phyloP scores from a whole-genome alignment of 2,797 vertebrate species.

The Notoglanidium macrostoma region DNA sequence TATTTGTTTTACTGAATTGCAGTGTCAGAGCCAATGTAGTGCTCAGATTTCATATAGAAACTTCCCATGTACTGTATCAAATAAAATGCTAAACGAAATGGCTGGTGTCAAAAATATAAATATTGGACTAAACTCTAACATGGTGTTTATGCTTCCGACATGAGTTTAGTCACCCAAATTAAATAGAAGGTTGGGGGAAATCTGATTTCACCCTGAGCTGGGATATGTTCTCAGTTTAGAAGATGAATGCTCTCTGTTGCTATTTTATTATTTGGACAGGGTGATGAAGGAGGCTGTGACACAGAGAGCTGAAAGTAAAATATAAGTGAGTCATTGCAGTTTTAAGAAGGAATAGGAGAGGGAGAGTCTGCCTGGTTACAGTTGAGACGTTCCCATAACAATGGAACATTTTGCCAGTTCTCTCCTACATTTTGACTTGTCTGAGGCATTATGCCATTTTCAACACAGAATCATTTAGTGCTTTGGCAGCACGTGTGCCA shows the following conservation, averaged over 20 bases:
- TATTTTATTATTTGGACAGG: slow-evolving; percentile 60
- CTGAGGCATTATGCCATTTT: slow-evolving; percentile 57
- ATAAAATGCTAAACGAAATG: slow-evolving; percentile 3
- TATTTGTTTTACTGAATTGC: background rate
- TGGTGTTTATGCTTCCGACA: slow-evolving; percentile 22
- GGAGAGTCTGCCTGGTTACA: slow-evolving; percentile 5
- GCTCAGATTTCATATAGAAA: background rate
- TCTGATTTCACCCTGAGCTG: slow-evolving; percentile 57
- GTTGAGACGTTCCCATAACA: slow-evolving; percentile 38
- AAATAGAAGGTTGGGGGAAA: slow-evolving; percentile 50
- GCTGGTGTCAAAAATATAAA: slow-evolving; percentile 33
- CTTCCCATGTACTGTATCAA: background rate
- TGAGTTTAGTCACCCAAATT: slow-evolving; percentile 37
- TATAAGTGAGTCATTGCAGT: slow-evolving; percentile 57
- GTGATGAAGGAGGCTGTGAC: slow-evolving; percentile 57
- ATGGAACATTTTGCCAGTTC: slow-evolving; percentile 38
- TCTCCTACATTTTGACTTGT: slow-evolving; percentile 54
- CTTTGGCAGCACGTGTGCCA: slow-evolving; percentile 54
- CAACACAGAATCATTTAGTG: slow-evolving; percentile 60
- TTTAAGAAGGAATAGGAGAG: slow-evolving; percentile 29
- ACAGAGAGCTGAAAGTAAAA: slow-evolving; percentile 53
- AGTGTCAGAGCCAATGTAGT: background rate
- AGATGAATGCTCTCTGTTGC: slow-evolving; percentile 62
- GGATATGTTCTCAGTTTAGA: slow-evolving; percentile 56
- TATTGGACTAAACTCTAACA: slow-evolving; percentile 33